Evolutionary conservation across 2,113 vertebrate genomes (phyloP), one percentile per base, ranked within the genome.

Genomic region (Ailurus styani): DNA sequence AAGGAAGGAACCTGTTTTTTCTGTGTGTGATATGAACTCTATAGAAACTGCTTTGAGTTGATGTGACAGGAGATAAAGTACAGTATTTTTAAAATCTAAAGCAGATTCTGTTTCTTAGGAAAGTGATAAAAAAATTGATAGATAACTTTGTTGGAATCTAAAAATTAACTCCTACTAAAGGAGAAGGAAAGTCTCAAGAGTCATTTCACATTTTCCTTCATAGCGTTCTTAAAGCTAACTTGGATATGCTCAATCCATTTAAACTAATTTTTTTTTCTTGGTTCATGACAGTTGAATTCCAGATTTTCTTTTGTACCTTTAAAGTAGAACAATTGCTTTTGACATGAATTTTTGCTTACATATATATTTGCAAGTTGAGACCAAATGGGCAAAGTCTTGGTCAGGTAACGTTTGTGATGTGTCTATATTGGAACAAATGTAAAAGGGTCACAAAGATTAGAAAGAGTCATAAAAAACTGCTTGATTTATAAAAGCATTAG

Each of bases 401-500:
- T 34, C 37, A 89, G 79, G 17, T 91, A 88, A 77, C 86, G 79
- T 88, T 89, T 97, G 52, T 77, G 73, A 78, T 83, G 14, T 96
- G 34, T 95, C 27, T 95, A 25, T 96, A 93, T 70, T 97, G 73
- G 23, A 95, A 77, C 64, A 97, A 96, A 92, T 88, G 72, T 89
- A 40, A 82, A 97, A 94, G 84, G 89, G 47, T 85, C 14, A 20
- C 95, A 94, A 77, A 91, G 84, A 87, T 95, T 96, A 96, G 75
- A 85, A 93, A 86, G 45, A 96, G 79, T 93, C 29, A 84, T 82
- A 77, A 89, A 75, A 84, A 96, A 52, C 54, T 66, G 52, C 87
- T 96, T 95, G 96, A 88, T 96, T 95, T 92, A 96, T 96, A 96
- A 96, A 90, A 95, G 84, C 68, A 94, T 98, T 96, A 77, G 73